Evolutionary conservation across 2,888 invertebrate species (phyloP), one percentile per base, ranked within the genome.

Genomic region (Clusia tigrina): DNA sequence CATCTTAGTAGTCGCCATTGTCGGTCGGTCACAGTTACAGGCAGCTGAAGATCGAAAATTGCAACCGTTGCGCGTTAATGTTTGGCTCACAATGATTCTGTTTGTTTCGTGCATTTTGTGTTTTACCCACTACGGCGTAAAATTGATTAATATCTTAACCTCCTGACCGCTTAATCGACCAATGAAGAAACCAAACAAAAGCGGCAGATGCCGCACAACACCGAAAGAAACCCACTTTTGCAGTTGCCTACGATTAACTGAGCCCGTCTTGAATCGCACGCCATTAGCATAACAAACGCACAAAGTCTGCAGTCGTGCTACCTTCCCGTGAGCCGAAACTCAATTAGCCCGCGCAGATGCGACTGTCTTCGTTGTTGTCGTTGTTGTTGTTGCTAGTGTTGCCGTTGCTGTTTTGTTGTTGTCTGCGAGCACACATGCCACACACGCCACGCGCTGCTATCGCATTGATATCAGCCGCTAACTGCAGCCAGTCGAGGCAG

Each of bases 61-160:
- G 60, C 64, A 63, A 64, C 67, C 63, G 63, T 54, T 63, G 42
- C 52, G 37, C 59, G 54, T 37, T 58, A 48, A 58, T 53, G 67
- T 46, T 60, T 56, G 5, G 17, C 15, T n/a, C 32, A 38, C 53
- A 64, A 64, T 64, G 64, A 64, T 32, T 54, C 54, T 53, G 24
- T 48, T 53, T 23, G 20, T 56, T 32, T 61, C 25, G 46, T 24
- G 6, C 17, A 25, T 24, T 48, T 17, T n/a, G 17, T 18, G 42
- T 10, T 25, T 46, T 25, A n/a, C 38, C 25, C 20, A 24, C 9
- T 23, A 3, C 42, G 42, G 3, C 42, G 42, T 42, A n/a, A 42
- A 3, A 15, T n/a, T 42, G 42, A 42, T 42, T n/a, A n/a, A n/a
- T 15, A 42, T 42, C n/a, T 6, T 17, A 42, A n/a, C n/a, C 3